Evolutionary conservation across 2,888 invertebrate genomes (phyloP).

Genomic region (Drosophila quinaria): DNA sequence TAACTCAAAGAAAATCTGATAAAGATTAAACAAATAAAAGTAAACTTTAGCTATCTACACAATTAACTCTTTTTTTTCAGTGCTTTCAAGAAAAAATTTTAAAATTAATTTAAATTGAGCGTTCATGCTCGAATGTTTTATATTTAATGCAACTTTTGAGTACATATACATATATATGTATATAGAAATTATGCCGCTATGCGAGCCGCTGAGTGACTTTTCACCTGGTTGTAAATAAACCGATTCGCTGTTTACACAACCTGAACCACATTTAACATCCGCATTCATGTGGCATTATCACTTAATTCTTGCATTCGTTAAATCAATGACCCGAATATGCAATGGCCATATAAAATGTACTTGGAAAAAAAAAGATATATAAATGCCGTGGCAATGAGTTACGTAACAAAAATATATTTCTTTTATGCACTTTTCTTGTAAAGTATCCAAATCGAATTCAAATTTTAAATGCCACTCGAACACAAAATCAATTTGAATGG

Average conservation of each 20-base stretch:
- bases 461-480: conserved; percentile 58
- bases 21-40: neutral
- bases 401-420: conserved; percentile 9
- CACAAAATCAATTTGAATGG: conserved; percentile 55
- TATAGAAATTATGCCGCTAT: conserved; percentile 3
- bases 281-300: conserved; percentile 47
- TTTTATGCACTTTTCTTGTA: neutral
- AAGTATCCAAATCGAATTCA: conserved; percentile 31
- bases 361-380: conserved; percentile 4
- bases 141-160: conserved; percentile 6
- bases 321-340: conserved; percentile 58
- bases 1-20: conserved; percentile 1
- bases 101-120: neutral
- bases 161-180: neutral
- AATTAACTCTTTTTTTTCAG: neutral
- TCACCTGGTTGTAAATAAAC: conserved; percentile 20
- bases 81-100: neutral
- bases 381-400: conserved; percentile 31
- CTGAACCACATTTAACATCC: conserved; percentile 26
- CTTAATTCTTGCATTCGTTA: conserved; percentile 44
- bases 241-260: conserved; percentile 20
- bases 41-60: neutral
- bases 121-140: neutral
- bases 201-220: conserved; percentile 22
- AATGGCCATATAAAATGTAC: conserved; percentile 36